These are phyloP conservation scores for Tuta absoluta DNA, from an alignment of 2,888 invertebrate species.

Conservation along the genomic window DNA sequence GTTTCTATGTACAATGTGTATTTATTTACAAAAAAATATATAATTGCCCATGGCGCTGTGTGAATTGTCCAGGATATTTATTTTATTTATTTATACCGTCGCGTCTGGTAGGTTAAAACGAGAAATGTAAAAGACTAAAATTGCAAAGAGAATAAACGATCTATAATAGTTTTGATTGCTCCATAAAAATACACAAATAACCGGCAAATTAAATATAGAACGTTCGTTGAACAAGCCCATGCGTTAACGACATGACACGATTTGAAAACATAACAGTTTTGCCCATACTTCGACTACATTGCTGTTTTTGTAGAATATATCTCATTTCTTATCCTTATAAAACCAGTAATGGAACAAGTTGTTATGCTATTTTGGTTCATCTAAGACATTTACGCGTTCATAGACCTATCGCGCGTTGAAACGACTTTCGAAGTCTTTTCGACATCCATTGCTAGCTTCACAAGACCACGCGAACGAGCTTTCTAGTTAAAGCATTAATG, in stretches of 20 bases:
- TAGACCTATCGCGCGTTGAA: neutral
- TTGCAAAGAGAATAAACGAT: neutral
- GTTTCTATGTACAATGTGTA: too few species aligned
- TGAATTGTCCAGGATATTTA: too few species aligned
- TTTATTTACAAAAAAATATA: too few species aligned
- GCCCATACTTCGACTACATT: neutral
- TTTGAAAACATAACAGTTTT: neutral
- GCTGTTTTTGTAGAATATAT: neutral
- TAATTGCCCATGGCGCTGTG: too few species aligned
- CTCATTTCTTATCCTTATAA: neutral
- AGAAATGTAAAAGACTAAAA: neutral
- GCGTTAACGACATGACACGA: neutral
- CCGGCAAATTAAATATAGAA: slow-evolving; percentile 20
- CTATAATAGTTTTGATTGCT: neutral
- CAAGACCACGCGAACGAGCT: neutral
- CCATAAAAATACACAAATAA: slow-evolving; percentile 17
- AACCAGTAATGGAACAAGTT: neutral
- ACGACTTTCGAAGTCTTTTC: neutral
- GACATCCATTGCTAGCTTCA: neutral
- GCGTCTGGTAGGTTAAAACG: too few species aligned
- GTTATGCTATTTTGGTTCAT: neutral
- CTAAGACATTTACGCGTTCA: neutral
- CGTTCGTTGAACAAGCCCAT: slow-evolving; percentile 12
- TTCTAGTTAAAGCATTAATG: neutral
- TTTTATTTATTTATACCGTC: too few species aligned